Evolutionary conservation across 35 echinoderm and acorn worm species (phyloP).

Genomic region (Stichopus chloronotus): DNA sequence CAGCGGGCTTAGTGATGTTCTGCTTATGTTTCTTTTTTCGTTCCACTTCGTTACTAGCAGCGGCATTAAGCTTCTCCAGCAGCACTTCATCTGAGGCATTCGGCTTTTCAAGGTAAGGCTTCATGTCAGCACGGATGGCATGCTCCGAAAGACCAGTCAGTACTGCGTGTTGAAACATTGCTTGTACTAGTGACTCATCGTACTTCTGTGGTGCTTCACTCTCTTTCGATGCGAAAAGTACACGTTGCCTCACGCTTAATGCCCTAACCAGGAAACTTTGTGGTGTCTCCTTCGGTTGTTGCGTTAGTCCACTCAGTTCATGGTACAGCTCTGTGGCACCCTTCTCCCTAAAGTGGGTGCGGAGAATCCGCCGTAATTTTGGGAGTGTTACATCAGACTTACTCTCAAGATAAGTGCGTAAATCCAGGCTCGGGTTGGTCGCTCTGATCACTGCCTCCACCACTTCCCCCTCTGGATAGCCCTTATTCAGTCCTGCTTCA

Average conservation of each 20-base stretch:
- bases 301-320: too few relatives aligned
- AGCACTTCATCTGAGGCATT: conserved; percentile 49
- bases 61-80: conserved; percentile 29
- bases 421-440: neutral
- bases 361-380: neutral
- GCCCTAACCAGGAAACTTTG: too few relatives aligned
- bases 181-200: too few relatives aligned
- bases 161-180: conserved; percentile 44
- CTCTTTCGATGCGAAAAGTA: too few relatives aligned
- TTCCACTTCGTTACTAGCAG: neutral
- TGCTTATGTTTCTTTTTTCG: neutral
- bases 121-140: conserved; percentile 1
- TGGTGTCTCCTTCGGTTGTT: too few relatives aligned
- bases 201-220: too few relatives aligned
- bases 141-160: conserved; percentile 3
- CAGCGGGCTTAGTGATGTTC: neutral
- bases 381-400: neutral
- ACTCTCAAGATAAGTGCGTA: conserved; percentile 60
- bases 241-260: too few relatives aligned
- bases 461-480: too few relatives aligned
- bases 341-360: conserved; percentile 62
- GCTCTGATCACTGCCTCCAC: conserved; percentile 64
- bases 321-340: too few relatives aligned
- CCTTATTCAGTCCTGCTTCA: too few relatives aligned
- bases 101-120: neutral